These are phyloP conservation scores for Piscicola geometra DNA, from an alignment of 2,888 invertebrate species.

Conservation along the genomic window DNA sequence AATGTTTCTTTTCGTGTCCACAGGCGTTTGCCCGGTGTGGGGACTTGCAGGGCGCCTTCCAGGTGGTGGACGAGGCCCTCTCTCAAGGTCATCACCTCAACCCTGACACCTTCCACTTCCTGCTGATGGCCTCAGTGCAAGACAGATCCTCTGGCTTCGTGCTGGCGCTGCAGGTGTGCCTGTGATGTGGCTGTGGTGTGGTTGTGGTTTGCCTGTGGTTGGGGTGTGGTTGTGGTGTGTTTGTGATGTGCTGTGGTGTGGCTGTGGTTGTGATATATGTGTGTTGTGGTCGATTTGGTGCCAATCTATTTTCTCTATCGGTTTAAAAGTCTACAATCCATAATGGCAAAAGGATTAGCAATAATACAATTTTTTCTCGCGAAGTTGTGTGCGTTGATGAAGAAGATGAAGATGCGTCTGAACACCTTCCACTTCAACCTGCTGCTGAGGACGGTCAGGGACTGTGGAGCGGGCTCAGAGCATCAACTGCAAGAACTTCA, in stretches of 20 bases:
- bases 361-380: too few species aligned
- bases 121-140: constrained; percentile 77
- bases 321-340: too few species aligned
- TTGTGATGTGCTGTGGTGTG: not conserved
- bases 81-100: constrained; percentile 49
- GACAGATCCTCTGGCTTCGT: constrained; percentile 75
- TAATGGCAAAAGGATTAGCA: too few species aligned
- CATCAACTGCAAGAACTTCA: constrained; percentile 29
- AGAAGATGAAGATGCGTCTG: constrained; percentile 64
- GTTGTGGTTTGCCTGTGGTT: not conserved
- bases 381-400: constrained; percentile 37
- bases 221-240: too few species aligned
- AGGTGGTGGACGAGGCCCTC: constrained; percentile 77
- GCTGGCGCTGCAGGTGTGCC: constrained; percentile 70
- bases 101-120: constrained; percentile 70
- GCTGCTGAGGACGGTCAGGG: constrained; percentile 71
- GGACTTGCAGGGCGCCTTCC: constrained; percentile 71
- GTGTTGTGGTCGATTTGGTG: too few species aligned
- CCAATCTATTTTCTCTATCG: too few species aligned
- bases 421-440: constrained; percentile 73
- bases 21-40: constrained; percentile 80
- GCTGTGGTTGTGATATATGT: too few species aligned
- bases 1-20: too few species aligned
- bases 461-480: constrained; percentile 69
- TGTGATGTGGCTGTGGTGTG: not conserved